Conservation (phyloP, 2,888 invertebrate genomes). For the Gnatocerus cornutus region DNA sequence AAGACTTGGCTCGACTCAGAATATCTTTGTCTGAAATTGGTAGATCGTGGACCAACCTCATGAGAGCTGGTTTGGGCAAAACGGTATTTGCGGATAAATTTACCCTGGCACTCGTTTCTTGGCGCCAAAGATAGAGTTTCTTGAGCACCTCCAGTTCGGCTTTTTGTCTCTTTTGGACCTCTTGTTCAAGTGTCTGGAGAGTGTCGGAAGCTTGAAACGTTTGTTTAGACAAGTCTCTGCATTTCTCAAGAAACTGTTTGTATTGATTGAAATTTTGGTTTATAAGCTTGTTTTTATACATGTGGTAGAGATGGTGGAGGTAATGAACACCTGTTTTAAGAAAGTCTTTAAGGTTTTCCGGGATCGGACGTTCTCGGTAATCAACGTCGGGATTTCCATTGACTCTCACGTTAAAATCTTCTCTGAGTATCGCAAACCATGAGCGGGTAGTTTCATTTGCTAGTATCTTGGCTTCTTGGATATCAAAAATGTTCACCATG, state of each 20-base stretch:
- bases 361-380: background rate
- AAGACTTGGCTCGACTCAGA: too few species aligned
- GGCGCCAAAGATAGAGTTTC: too few species aligned
- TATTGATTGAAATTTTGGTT: background rate
- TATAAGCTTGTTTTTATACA: constrained; percentile 10
- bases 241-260: background rate
- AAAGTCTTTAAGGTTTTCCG: background rate
- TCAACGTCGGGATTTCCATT: background rate
- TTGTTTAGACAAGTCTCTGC: background rate
- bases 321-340: background rate
- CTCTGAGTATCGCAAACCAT: background rate
- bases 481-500: constrained; percentile 31
- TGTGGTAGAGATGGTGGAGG: background rate
- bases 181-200: background rate
- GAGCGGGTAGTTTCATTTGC: background rate
- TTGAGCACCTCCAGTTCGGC: background rate
- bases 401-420: background rate
- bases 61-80: too few species aligned
- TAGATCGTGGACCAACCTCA: too few species aligned
- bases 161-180: background rate
- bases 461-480: constrained; percentile 3
- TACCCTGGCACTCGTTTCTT: too few species aligned
- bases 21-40: too few species aligned
- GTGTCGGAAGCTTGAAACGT: background rate
- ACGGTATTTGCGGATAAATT: too few species aligned